Evolutionary conservation across 2,888 invertebrate species (phyloP).

Genomic region (Junonia oenone): DNA sequence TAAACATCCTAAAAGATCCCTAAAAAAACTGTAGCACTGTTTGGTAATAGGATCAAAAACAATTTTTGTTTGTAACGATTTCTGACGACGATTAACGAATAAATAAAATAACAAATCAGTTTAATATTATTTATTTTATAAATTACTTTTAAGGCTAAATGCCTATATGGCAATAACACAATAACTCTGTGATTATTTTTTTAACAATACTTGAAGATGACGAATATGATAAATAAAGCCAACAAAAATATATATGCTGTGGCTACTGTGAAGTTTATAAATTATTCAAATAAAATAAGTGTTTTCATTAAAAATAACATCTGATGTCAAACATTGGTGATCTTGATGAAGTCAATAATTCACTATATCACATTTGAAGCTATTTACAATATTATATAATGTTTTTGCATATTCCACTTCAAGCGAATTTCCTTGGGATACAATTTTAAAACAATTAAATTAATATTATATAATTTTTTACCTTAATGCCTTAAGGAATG

Average conservation of each 20-base stretch:
- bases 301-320: background rate
- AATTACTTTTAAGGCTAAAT: background rate
- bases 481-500: background rate
- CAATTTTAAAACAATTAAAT: background rate
- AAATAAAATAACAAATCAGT: slow-evolving; percentile 1
- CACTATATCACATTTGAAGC: slow-evolving; percentile 21
- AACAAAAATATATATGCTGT: background rate
- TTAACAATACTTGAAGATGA: background rate
- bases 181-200: background rate
- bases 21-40: no score
- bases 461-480: no score
- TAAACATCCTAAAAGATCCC: no score
- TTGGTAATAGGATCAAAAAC: no score
- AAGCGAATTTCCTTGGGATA: background rate
- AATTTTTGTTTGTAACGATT: no score
- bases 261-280: background rate
- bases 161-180: background rate
- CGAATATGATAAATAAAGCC: background rate
- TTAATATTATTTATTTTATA: background rate
- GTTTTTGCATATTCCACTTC: background rate
- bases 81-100: no score
- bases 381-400: slow-evolving; percentile 16
- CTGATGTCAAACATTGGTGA: background rate
- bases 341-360: background rate
- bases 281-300: background rate